phyloP scores from a whole-genome alignment of 1,140 invertebrate genomes.

The Oncopodura yosiiana region DNA sequence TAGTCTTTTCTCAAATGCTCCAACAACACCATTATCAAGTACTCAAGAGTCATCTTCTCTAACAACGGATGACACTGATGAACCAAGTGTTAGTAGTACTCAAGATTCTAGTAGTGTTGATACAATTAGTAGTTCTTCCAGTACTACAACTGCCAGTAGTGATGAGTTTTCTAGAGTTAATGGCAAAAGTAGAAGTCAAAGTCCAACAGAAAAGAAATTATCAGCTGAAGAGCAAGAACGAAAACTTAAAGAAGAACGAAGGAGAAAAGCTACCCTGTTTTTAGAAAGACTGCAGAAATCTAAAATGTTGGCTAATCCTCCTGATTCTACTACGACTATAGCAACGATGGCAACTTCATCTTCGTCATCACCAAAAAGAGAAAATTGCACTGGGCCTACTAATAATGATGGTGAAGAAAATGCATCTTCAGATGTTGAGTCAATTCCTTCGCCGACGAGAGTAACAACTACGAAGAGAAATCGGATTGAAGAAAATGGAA shows the following conservation, averaged over 20 bases:
- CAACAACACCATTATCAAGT: not conserved
- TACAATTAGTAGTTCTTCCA: too few relatives aligned
- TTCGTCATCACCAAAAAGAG: not conserved
- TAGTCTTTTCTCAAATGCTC: not conserved
- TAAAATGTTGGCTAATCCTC: not conserved
- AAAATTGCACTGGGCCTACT: too few relatives aligned
- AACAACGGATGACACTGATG: not conserved
- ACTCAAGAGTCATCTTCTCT: not conserved
- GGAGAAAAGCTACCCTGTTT: slow-evolving; percentile 29
- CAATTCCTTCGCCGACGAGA: too few relatives aligned
- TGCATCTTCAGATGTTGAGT: not conserved
- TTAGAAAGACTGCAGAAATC: slow-evolving; percentile 10
- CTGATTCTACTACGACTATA: not conserved
- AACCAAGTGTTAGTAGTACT: too few relatives aligned
- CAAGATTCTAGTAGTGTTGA: too few relatives aligned
- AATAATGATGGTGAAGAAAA: not conserved
- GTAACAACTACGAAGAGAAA: too few relatives aligned
- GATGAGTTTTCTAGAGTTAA: not conserved
- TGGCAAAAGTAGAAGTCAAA: not conserved
- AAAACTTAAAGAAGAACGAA: slow-evolving; percentile 20
- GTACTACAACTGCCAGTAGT: not conserved
- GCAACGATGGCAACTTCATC: not conserved
- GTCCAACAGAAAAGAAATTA: not conserved
- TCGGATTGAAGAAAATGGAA: too few relatives aligned
- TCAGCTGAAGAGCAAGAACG: slow-evolving; percentile 10